phyloP scores from a whole-genome alignment of 2,113 vertebrate species.

The Reinhardtius hippoglossoides region DNA sequence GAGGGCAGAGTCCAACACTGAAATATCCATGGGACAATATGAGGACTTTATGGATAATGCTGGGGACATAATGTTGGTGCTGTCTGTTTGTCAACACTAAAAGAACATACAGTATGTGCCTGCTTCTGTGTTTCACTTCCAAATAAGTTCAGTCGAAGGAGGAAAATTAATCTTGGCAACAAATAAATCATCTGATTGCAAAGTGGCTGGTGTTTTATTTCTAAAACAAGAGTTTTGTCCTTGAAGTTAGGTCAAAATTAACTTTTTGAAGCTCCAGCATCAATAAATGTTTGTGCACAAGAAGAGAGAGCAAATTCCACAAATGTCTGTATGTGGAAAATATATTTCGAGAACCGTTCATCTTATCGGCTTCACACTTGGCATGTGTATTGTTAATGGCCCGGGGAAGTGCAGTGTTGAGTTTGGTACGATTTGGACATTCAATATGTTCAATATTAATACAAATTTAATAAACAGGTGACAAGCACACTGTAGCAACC shows the following conservation, averaged over 20 bases:
- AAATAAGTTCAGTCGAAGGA: neutral
- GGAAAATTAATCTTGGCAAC: neutral
- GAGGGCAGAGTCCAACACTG: neutral
- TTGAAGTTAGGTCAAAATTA: neutral
- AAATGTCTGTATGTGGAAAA: no score
- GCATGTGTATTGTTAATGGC: no score
- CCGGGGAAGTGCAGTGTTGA: no score
- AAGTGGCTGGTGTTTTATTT: neutral
- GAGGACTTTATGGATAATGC: conserved; percentile 14
- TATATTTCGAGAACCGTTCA: no score
- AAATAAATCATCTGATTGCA: neutral
- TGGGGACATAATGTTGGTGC: neutral
- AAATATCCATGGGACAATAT: neutral
- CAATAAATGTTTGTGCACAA: no score
- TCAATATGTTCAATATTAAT: no score
- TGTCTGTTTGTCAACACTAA: neutral
- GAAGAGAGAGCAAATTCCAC: no score
- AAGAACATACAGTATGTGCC: neutral
- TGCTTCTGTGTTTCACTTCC: neutral
- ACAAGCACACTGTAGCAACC: no score
- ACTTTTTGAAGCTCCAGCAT: no score
- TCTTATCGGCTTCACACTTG: no score
- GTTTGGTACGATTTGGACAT: no score
- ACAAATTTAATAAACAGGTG: no score
- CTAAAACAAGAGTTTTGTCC: neutral